Evolutionary conservation across 2,797 vertebrate genomes (phyloP), one percentile per base, ranked within the genome.

Genomic region (Cossypha polioptera): DNA sequence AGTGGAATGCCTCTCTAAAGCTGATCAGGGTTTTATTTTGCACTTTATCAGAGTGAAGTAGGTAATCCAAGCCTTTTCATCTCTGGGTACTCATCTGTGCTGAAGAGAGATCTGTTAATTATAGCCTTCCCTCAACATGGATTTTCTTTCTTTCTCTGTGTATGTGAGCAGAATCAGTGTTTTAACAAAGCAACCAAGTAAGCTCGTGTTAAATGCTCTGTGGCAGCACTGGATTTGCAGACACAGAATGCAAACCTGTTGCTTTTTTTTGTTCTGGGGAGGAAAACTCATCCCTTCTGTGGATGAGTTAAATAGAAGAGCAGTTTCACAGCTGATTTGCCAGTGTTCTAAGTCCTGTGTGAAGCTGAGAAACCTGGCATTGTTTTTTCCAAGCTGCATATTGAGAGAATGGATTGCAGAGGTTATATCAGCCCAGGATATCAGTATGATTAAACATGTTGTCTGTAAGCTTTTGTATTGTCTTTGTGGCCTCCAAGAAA

Each of bases 61-160:
- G 88, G 92, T 95, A 95, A 94, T 87, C 90, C 80, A 67, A 87
- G 65, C 54, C 75, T 67, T 92, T 94, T 95, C 69, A 84, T 94
- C 85, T 93, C 86, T 87, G 74, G 69, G 71, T 92, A 45, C 80
- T 92, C 86, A 69, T 80, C 90, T 93, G 73, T 80, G 71, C 76
- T 92, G 94, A 79, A 88, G 62, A 94, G 78, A 91, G 75, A 91
- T 95, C 92, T 93, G 86, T 93, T 97, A 96, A 95, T 97, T 95
- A 95, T 54, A 92, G 71, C 53, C 11, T 92, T 94, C 61, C 86
- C 58, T 90, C 80, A 58, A 33, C 73, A 93, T 65, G 74, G 86
- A 88, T 92, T 94, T 95, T 90, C 83, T 90, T 95, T 93, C 78
- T 83, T 58, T 82, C 50, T 65, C 10, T 61, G 47, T 82, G 66